These are phyloP conservation scores for Bovichtus diacanthus DNA, from an alignment of 2,797 vertebrate species.

Conservation along the genomic window DNA sequence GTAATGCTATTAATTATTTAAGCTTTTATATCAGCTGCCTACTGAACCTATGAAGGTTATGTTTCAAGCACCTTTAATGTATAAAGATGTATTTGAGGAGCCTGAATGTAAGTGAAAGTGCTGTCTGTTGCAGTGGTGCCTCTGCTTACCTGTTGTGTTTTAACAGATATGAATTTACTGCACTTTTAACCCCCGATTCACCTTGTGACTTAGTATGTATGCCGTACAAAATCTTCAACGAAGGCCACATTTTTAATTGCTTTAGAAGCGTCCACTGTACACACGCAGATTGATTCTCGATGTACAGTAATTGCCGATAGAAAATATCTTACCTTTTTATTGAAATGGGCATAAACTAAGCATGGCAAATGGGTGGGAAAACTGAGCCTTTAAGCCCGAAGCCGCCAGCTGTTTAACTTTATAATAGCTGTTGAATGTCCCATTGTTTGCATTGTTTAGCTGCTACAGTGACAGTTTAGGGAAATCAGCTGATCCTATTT, in stretches of 20 bases:
- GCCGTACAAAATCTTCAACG: not conserved
- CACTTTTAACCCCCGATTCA: not conserved
- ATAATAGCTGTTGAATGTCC: constrained; percentile 61
- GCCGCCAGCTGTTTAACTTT: constrained; percentile 62
- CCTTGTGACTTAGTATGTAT: not conserved
- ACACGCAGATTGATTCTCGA: constrained; percentile 5
- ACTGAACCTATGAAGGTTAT: constrained; percentile 6
- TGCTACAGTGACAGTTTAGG: constrained; percentile 56
- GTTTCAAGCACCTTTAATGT: not conserved
- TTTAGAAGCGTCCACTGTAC: constrained; percentile 16
- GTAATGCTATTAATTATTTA: constrained; percentile 14
- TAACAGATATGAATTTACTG: constrained; percentile 13
- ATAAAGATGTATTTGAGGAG: not conserved
- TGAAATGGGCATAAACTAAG: constrained; percentile 32
- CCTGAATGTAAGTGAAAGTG: constrained; percentile 7
- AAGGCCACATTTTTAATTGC: constrained; percentile 3
- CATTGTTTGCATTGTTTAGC: constrained; percentile 69
- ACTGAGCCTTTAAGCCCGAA: constrained; percentile 38
- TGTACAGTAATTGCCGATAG: constrained; percentile 8
- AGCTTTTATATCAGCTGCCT: constrained; percentile 7
- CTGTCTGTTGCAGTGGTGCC: not conserved
- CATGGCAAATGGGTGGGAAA: constrained; percentile 36
- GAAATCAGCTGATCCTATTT: constrained; percentile 64
- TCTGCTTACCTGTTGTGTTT: not conserved
- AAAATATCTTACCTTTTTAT: constrained; percentile 32